phyloP scores from a whole-genome alignment of 2,888 invertebrate genomes.

The Patella ulyssiponensis region DNA sequence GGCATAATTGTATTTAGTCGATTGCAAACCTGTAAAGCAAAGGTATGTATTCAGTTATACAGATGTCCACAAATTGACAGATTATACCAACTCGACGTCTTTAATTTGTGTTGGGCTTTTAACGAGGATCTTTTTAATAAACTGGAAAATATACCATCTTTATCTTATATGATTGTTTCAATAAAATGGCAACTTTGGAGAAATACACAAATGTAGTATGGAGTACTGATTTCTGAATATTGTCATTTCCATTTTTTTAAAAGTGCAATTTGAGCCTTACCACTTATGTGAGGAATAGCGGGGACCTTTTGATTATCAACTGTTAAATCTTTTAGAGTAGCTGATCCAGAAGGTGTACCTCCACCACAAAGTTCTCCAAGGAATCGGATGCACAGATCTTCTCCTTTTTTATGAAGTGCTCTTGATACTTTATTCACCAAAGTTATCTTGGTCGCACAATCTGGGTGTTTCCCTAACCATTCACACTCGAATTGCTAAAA shows the following conservation, averaged over 20 bases:
- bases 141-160: too few relatives aligned
- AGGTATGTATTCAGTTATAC: neutral
- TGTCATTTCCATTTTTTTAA: too few relatives aligned
- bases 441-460: conserved; percentile 29
- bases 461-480: conserved; percentile 36
- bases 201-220: too few relatives aligned
- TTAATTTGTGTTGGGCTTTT: too few relatives aligned
- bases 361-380: conserved; percentile 46
- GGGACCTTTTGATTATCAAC: conserved; percentile 47
- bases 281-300: conserved; percentile 30
- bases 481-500: conserved; percentile 49
- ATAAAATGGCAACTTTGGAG: too few relatives aligned
- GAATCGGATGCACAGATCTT: conserved; percentile 41
- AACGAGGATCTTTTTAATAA: too few relatives aligned
- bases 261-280: conserved; percentile 15
- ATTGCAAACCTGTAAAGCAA: conserved; percentile 5
- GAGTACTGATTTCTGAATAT: too few relatives aligned
- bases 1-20: conserved; percentile 36
- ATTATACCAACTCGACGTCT: too few relatives aligned
- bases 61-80: too few relatives aligned
- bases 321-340: conserved; percentile 44
- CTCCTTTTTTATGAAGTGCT: conserved; percentile 44
- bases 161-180: too few relatives aligned
- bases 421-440: conserved; percentile 42
- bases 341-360: conserved; percentile 42